A percentile compares a stretch with the other conserved stretches of the same genome.
These are phyloP conservation scores for Parochlus steinenii DNA, from an alignment of 2,888 invertebrate species.

Conservation along the genomic window DNA sequence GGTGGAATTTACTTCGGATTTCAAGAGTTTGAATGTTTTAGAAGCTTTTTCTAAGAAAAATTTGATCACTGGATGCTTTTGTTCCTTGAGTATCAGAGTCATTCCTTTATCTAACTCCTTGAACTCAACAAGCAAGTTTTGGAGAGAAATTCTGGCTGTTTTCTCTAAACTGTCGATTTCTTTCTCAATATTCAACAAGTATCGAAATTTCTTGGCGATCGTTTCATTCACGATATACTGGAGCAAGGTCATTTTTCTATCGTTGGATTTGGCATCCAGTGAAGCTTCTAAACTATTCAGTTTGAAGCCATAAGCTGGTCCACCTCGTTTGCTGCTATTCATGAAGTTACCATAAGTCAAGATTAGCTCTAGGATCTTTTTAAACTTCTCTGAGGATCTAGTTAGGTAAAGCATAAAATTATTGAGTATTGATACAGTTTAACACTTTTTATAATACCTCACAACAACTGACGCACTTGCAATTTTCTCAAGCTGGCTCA, in stretches of 20 bases:
- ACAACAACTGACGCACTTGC: conserved; percentile 5
- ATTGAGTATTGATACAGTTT: no score
- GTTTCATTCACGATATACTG: conserved; percentile 4
- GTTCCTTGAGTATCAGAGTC: conserved; percentile 1
- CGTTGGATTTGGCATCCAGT: conserved; percentile 6
- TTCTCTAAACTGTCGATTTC: conserved; percentile 2
- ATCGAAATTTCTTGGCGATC: conserved; percentile 4
- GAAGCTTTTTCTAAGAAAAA: conserved; percentile 1
- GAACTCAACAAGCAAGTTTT: conserved; percentile 4
- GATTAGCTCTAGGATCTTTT: conserved; percentile 9
- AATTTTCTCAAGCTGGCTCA: neutral
- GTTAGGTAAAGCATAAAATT: no score
- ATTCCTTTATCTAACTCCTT: neutral
- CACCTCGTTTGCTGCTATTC: conserved; percentile 7
- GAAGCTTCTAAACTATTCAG: conserved; percentile 6
- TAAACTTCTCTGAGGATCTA: conserved; percentile 10
- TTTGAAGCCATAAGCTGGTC: conserved; percentile 4
- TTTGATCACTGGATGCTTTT: conserved; percentile 2
- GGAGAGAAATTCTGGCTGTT: conserved; percentile 6
- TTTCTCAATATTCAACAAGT: conserved; percentile 1
- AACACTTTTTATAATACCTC: no score
- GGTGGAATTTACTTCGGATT: conserved; percentile 4
- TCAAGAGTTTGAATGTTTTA: conserved; percentile 7
- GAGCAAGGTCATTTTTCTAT: conserved; percentile 1
- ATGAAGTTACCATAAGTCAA: conserved; percentile 8